These are phyloP conservation scores for Orcinus orca DNA, from an alignment of 2,113 vertebrate genomes.

Conservation along the genomic window DNA sequence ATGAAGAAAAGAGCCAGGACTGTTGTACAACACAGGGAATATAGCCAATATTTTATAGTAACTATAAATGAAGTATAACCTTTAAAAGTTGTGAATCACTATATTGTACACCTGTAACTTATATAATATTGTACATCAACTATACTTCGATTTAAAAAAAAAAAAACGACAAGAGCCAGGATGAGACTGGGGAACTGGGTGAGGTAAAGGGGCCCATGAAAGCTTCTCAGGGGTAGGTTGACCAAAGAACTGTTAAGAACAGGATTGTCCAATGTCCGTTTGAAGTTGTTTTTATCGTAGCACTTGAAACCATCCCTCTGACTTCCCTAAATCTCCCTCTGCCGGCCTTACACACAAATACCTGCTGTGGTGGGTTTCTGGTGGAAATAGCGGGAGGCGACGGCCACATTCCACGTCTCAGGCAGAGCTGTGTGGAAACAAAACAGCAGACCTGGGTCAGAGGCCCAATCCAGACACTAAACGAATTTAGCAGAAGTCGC, in stretches of 20 bases:
- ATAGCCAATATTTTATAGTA: background rate
- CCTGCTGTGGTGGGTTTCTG: background rate
- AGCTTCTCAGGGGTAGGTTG: background rate
- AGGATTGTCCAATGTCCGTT: background rate
- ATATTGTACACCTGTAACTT: background rate
- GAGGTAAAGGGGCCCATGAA: background rate
- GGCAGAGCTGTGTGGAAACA: background rate
- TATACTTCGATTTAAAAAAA: background rate
- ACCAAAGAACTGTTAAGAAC: background rate
- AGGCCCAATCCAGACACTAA: constrained; percentile 3
- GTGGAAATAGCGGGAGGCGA: background rate
- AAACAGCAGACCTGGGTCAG: constrained; percentile 38
- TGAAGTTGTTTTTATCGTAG: background rate
- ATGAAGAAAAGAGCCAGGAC: background rate
- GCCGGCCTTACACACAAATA: background rate
- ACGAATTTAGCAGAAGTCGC: constrained; percentile 60
- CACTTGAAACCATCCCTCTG: background rate
- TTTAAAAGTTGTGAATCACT: background rate
- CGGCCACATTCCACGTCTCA: background rate
- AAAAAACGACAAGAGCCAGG: background rate
- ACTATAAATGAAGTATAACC: background rate
- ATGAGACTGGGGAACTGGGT: background rate
- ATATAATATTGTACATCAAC: background rate
- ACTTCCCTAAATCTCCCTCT: background rate
- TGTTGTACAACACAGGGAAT: background rate